Evolutionary conservation across 2,797 vertebrate species (phyloP).

Genomic region (Paedocypris micromegethes): DNA sequence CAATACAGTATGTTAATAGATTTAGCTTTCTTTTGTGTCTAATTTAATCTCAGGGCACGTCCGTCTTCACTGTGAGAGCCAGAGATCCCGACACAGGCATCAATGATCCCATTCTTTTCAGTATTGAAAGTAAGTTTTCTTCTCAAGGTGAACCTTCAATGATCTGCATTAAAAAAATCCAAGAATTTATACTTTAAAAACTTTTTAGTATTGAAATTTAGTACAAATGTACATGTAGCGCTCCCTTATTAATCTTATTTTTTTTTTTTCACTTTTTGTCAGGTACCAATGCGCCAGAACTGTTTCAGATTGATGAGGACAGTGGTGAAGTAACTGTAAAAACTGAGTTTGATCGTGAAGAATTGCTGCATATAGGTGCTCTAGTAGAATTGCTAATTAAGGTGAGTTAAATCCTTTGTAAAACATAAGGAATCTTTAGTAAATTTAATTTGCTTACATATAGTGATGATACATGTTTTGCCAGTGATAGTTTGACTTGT

Average conservation of each 20-base stretch:
- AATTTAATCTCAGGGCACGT: constrained; percentile 56
- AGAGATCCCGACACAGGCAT: constrained; percentile 79
- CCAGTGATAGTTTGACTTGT: too few relatives aligned
- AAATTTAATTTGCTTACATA: not conserved
- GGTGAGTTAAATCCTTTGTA: constrained; percentile 54
- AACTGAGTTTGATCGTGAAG: constrained; percentile 74
- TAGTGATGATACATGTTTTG: not conserved
- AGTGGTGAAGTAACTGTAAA: constrained; percentile 69
- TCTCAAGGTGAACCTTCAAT: too few relatives aligned
- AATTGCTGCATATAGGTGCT: constrained; percentile 56
- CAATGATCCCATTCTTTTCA: constrained; percentile 69
- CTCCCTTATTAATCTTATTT: not conserved
- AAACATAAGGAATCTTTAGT: not conserved
- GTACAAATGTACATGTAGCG: too few relatives aligned
- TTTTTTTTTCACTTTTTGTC: constrained; percentile 16
- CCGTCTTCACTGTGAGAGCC: constrained; percentile 70
- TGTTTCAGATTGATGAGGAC: constrained; percentile 61
- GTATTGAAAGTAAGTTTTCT: constrained; percentile 73
- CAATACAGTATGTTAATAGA: not conserved
- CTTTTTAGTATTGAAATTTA: too few relatives aligned
- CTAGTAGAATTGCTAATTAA: constrained; percentile 67
- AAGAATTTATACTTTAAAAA: too few relatives aligned
- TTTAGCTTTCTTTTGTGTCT: too few relatives aligned
- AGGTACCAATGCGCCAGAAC: constrained; percentile 46
- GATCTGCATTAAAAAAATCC: too few relatives aligned